phyloP scores from a whole-genome alignment of 1,140 invertebrate genomes.

The Listronotus oregonensis region DNA sequence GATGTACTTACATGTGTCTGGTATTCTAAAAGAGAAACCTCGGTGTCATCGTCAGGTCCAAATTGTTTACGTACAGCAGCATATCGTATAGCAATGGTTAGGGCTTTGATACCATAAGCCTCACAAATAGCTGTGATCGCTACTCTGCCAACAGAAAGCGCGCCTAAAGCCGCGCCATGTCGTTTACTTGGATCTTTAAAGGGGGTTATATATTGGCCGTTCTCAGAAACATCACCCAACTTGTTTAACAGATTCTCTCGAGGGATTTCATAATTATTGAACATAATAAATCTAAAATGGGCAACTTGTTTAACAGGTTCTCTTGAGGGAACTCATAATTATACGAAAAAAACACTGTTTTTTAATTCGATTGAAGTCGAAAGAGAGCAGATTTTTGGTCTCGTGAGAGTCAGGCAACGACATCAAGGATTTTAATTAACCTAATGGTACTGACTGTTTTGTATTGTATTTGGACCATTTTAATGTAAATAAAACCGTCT shows the following conservation, averaged over 20 bases:
- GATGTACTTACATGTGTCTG: constrained; percentile 72
- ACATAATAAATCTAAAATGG: constrained; percentile 79
- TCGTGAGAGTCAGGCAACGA: too few relatives aligned
- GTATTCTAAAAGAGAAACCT: constrained; percentile 89
- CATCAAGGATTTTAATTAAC: too few relatives aligned
- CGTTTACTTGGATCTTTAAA: constrained; percentile 78
- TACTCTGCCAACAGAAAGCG: constrained; percentile 81
- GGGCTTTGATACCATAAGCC: constrained; percentile 71
- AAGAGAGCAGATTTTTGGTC: too few relatives aligned
- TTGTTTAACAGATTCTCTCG: constrained; percentile 82
- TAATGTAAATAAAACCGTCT: too few relatives aligned
- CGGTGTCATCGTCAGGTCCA: constrained; percentile 69
- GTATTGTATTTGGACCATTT: too few relatives aligned
- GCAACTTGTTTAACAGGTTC: too few relatives aligned
- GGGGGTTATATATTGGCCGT: constrained; percentile 80
- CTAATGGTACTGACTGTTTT: too few relatives aligned
- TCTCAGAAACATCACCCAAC: constrained; percentile 82
- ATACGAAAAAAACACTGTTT: constrained; percentile 14
- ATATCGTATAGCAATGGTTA: constrained; percentile 89
- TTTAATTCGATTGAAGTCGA: too few relatives aligned
- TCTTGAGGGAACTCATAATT: not conserved
- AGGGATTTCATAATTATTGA: constrained; percentile 84
- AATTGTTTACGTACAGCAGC: constrained; percentile 90
- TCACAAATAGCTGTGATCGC: constrained; percentile 74
- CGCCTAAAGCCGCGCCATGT: constrained; percentile 81